Evolutionary conservation across 2,797 vertebrate species (phyloP), one percentile per base, ranked within the genome.

Genomic region (Xiphorhynchus erythropygius): DNA sequence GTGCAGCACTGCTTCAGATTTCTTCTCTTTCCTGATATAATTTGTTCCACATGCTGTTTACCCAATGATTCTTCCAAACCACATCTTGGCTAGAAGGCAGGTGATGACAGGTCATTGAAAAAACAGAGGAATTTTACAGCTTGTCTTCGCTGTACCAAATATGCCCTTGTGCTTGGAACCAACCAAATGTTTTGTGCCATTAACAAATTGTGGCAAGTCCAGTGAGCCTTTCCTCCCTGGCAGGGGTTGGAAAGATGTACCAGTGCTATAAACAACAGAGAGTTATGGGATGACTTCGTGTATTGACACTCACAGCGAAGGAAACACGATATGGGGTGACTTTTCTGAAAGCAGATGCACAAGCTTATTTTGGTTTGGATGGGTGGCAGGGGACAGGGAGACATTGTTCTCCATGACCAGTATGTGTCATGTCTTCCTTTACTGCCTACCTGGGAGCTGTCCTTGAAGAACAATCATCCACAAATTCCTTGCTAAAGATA

Each of bases 51-150:
- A 91, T 83, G 77, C 74, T 92, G 22, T 93, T 94, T 94, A 91
- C 53, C 85, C 87, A 53, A 28, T 44, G 84, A 27, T 82, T 94
- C 62, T 95, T 96, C 84, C 79, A 94, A 95, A 84, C 78, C 49
- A 89, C 0, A 0, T 92, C 79, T 93, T 95, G 94, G 95, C 93
- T 84, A 70, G 35, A 88, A 91, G 70, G 84, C 74, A 94, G 71
- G 84, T 89, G 93, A 90, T 89, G 94, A 96, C 89, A 95, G 65
- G 76, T 94, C 93, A 92, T 64, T 77, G 92, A 60, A 94, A 85
- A 90, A 92, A 2, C 59, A 95, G 74, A 88, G 90, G 56, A 94
- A 91, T 94, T 94, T 96, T 96, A 71, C 87, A 94, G 84, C 63
- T 94, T 96, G 84, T 96, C 90, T 95, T 96, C 90, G 93, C 94